Evolutionary conservation across 1,140 invertebrate genomes (phyloP), one percentile per base, ranked within the genome.

Genomic region (Helicoverpa zea): DNA sequence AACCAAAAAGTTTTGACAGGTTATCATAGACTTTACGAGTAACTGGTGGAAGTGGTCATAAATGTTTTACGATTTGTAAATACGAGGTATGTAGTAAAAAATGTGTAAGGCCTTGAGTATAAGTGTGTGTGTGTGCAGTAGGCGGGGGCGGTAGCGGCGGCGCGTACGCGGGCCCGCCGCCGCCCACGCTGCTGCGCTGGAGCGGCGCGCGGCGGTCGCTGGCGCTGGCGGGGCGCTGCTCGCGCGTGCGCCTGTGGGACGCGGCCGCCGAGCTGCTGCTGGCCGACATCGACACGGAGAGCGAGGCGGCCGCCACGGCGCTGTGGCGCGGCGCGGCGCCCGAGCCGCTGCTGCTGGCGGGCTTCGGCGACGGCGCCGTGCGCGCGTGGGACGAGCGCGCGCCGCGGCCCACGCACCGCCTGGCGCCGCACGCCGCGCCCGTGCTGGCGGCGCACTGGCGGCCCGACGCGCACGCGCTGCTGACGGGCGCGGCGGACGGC

Each of bases 211-310:
- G 84, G n/a, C 76, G 84, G 56, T 68, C 97, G 35, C 91, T 97
- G 80, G 96, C 97, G 56, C 97, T 98, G 80, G 97, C 96, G 64
- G 98, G 98, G 2, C 97, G 98, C 88, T 96, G 96, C 35, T 95
- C 97, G 66, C 95, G 96, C 47, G 95, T 99, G 54, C 96, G 98
- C 79, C 95, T 99, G 47, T 99, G 98, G 98, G 98, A 99, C 94
- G 96, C 97, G 29, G 96, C 97, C 85, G 96, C 96, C n/a, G 98
- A 99, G 96, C 94, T 97, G 80, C 97, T 97, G 90, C 94, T 96
- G 18, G 94, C 96, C 86, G 98, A 99, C 93, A 96, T 99, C 72
- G 96, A 96, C 7, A 98, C 98, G 83, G 89, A 85, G 23, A 70
- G 81, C 76, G 87, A 88, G 29, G 83, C 83, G 59, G 86, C 84